phyloP scores from a whole-genome alignment of 2,113 vertebrate genomes.

The Catagonus wagneri region DNA sequence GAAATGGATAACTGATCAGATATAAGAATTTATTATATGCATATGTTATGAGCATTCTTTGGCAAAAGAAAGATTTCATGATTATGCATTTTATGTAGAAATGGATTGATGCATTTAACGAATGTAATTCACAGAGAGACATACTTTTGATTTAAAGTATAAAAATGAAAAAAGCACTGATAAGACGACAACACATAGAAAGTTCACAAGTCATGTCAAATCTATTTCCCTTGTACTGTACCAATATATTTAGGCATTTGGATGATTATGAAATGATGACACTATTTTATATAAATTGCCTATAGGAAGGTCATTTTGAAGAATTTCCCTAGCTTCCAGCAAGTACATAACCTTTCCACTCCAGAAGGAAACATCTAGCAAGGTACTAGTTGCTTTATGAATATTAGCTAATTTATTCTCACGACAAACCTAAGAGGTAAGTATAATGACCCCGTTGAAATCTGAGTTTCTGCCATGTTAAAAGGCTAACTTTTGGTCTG shows the following conservation, averaged over 20 bases:
- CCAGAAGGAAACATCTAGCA: background rate
- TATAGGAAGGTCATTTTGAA: background rate
- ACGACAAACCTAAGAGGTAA: background rate
- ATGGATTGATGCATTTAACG: background rate
- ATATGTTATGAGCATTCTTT: background rate
- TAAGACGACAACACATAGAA: background rate
- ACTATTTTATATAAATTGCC: background rate
- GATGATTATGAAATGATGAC: background rate
- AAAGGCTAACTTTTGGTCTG: background rate
- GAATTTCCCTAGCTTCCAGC: background rate
- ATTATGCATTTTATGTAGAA: background rate
- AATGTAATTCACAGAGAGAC: background rate
- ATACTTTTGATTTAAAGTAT: slow-evolving; percentile 7
- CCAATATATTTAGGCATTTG: background rate
- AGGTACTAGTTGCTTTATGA: background rate
- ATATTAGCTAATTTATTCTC: background rate
- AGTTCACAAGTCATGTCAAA: background rate
- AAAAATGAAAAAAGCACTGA: background rate
- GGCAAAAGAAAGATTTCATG: background rate
- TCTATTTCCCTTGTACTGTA: background rate
- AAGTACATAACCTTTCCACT: background rate
- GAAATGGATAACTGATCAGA: background rate
- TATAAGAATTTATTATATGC: background rate
- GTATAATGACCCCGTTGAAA: background rate
- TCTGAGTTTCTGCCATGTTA: background rate